phyloP scores from a whole-genome alignment of 2,797 vertebrate genomes.

The Euphonia xanthogaster region DNA sequence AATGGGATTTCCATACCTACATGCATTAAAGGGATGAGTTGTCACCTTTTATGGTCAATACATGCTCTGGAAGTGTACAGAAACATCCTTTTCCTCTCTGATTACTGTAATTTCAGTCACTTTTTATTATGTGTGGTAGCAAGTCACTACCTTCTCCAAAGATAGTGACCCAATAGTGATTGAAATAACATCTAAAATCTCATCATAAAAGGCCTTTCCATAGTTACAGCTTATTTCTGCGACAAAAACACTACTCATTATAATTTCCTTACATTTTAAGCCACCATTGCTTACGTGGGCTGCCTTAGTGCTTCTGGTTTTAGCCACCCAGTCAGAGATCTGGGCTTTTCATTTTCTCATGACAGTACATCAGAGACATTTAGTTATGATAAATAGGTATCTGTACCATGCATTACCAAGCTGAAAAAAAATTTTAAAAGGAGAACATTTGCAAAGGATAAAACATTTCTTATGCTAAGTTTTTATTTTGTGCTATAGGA shows the following conservation, averaged over 20 bases:
- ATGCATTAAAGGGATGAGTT: background rate
- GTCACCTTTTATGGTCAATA: background rate
- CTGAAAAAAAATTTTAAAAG: background rate
- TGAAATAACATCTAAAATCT: background rate
- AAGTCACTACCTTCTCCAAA: background rate
- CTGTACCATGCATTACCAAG: background rate
- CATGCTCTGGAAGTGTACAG: background rate
- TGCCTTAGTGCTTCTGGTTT: background rate
- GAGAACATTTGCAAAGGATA: background rate
- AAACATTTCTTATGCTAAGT: background rate
- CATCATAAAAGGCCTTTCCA: background rate
- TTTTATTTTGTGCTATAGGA: background rate
- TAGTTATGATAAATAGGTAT: background rate
- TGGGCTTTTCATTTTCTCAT: background rate
- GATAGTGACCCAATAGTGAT: background rate
- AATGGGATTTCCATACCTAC: background rate
- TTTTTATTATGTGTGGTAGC: background rate
- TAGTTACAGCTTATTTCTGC: background rate
- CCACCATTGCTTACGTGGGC: background rate
- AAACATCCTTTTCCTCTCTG: background rate
- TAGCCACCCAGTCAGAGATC: background rate
- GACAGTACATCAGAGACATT: background rate
- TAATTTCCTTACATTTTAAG: conserved; percentile 3
- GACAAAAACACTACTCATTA: background rate
- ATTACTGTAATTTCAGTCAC: background rate